These are phyloP conservation scores for Ctenosaura bakeri DNA, from an alignment of 2,797 vertebrate species.

Conservation along the genomic window DNA sequence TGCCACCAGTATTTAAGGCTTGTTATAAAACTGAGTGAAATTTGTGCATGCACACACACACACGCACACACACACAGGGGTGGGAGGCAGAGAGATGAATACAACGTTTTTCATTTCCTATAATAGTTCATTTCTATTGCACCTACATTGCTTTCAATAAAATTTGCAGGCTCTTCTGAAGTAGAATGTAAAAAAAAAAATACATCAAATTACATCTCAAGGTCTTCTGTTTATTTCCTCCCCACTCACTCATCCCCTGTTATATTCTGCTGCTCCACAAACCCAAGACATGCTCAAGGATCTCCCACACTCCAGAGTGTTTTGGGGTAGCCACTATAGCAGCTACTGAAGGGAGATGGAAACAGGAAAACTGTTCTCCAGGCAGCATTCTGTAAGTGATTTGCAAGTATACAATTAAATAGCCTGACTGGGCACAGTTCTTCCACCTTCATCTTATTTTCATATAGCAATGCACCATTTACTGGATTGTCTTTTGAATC, in stretches of 20 bases:
- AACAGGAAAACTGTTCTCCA: not conserved
- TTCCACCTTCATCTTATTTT: too few species aligned
- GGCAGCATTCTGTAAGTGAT: not conserved
- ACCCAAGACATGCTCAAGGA: not conserved
- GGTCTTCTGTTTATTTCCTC: not conserved
- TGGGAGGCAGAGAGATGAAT: not conserved
- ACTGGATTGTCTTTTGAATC: not conserved
- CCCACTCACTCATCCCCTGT: not conserved
- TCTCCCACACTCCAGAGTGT: too few species aligned
- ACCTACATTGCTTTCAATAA: conserved; percentile 14
- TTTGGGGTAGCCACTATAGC: not conserved
- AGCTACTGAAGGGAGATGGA: not conserved
- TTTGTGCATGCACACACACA: conserved; percentile 35
- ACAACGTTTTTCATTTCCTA: not conserved
- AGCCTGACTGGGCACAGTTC: not conserved
- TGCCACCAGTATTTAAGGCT: conserved; percentile 62
- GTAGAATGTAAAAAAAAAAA: conserved; percentile 19
- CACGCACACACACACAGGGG: not conserved
- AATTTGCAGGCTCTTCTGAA: not conserved
- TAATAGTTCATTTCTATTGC: conserved; percentile 19
- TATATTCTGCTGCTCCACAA: not conserved
- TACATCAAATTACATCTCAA: not conserved
- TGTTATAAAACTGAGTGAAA: conserved; percentile 55
- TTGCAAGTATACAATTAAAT: not conserved
- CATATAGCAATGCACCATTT: not conserved